Conservation (phyloP, 2,797 vertebrate species). For the Acipenser transmontanus region DNA sequence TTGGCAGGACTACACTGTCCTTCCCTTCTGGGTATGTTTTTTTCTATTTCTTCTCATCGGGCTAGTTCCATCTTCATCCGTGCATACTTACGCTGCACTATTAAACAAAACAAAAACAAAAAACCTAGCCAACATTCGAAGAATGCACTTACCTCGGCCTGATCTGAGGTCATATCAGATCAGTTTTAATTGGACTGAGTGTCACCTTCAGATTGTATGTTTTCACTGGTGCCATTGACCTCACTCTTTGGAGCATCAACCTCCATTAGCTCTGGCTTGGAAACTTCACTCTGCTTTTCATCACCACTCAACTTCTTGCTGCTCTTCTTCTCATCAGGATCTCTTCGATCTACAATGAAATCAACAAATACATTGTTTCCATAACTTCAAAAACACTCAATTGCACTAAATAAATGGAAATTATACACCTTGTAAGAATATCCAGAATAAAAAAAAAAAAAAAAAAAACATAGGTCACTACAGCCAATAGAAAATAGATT, state of each 20-base stretch:
- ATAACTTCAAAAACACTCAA: neutral
- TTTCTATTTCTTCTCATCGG: constrained; percentile 90
- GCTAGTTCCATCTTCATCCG: constrained; percentile 96
- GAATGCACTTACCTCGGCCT: constrained; percentile 83
- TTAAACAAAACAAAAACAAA: constrained; percentile 80
- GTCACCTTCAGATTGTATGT: constrained; percentile 99
- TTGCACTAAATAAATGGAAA: neutral
- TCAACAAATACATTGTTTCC: neutral
- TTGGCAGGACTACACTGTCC: constrained; percentile 97
- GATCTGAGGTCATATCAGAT: constrained; percentile 99
- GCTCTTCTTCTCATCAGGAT: constrained; percentile 87
- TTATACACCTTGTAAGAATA: too few species aligned
- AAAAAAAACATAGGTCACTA: constrained; percentile 13
- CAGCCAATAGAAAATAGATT: too few species aligned
- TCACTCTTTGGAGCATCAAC: constrained; percentile 77
- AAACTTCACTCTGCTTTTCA: constrained; percentile 76
- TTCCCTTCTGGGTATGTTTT: constrained; percentile 93
- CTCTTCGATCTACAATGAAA: constrained; percentile 78
- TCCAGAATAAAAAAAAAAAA: neutral
- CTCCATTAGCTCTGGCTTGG: constrained; percentile 85
- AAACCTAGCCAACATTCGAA: constrained; percentile 75
- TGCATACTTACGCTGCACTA: constrained; percentile 99
- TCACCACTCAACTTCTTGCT: constrained; percentile 75
- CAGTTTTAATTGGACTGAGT: constrained; percentile 99
- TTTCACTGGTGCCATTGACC: constrained; percentile 92